Evolutionary conservation across 2,888 invertebrate species (phyloP), one percentile per base, ranked within the genome.

Genomic region (Liopterus haemorrhoidalis): DNA sequence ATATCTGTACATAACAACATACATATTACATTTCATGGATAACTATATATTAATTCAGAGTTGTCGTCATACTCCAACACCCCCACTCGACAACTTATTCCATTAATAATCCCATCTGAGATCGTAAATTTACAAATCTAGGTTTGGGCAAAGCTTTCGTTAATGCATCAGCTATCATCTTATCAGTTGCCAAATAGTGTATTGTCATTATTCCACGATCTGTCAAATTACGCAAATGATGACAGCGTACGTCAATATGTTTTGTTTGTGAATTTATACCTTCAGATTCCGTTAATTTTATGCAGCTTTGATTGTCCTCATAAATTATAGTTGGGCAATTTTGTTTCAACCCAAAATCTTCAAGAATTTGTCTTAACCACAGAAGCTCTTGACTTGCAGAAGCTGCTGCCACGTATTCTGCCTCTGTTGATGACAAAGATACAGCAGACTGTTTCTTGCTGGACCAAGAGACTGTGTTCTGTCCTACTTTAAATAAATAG

Each of bases 361-460:
- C 16, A 5, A 37, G 12, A 12, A 37, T 22, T 24, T 21, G 24
- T 14, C 4, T 11, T 25, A 37, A 14, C 37, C 15, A 37, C 22
- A 37, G n/a, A 4, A 32, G 18, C 18, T 32, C 22, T 22, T 12
- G 22, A 5, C 37, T 11, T 5, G 37, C 37, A 24, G 14, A 22
- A 8, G 37, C 22, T 14, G 37, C 37, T 24, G 37, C 37, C 24
- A 37, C 8, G 14, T 37, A 37, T 21, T 37, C 24, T 2, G 37
- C 37, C 14, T 37, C 37, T 24, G 37, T 37, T 21, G 22, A 12
- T 37, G 37, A 37, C 8, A 37, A n/a, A 12, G 37, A 14, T n/a
- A 24, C 37, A 11, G 37, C 11, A 24, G 22, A n/a, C 9, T 37
- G 22, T 22, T 37, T 37, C n/a, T 25, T 3, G 8, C 37, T 37